Percentiles rank a stretch among this genome's conserved stretches.
These are phyloP conservation scores for Campylomormyrus tamandua DNA, from an alignment of 2,113 vertebrate species.

Conservation along the genomic window DNA sequence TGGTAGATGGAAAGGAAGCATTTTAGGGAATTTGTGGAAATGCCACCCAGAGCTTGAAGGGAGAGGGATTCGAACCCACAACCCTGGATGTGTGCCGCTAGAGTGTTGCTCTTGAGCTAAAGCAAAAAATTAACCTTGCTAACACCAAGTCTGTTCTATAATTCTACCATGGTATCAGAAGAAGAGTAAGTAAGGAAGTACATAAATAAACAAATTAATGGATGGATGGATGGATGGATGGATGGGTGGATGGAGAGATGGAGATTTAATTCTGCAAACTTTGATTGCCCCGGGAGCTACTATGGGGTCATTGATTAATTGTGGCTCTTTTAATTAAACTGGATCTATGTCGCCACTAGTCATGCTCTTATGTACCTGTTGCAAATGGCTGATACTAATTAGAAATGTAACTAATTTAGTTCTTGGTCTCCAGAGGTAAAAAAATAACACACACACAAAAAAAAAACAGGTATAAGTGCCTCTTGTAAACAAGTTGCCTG, in stretches of 20 bases:
- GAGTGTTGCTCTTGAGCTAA: background rate
- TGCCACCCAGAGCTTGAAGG: background rate
- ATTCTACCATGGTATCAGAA: background rate
- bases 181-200: background rate
- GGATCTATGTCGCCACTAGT: slow-evolving; percentile 34
- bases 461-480: background rate
- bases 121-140: background rate
- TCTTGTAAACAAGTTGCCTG: background rate
- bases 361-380: slow-evolving; percentile 26
- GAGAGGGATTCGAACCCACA: background rate
- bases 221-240: background rate
- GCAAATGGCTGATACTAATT: slow-evolving; percentile 38
- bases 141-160: background rate
- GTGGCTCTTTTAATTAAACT: slow-evolving; percentile 44
- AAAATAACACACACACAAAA: background rate
- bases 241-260: slow-evolving; percentile 17
- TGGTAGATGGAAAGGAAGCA: background rate
- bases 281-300: slow-evolving; percentile 26
- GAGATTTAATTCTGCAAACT: slow-evolving; percentile 27
- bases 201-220: background rate
- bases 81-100: background rate
- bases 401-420: slow-evolving; percentile 33
- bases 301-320: slow-evolving; percentile 49
- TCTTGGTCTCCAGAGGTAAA: background rate
- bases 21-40: background rate